Conservation (phyloP, 2,113 vertebrate genomes). For the Enhydra lutris region DNA sequence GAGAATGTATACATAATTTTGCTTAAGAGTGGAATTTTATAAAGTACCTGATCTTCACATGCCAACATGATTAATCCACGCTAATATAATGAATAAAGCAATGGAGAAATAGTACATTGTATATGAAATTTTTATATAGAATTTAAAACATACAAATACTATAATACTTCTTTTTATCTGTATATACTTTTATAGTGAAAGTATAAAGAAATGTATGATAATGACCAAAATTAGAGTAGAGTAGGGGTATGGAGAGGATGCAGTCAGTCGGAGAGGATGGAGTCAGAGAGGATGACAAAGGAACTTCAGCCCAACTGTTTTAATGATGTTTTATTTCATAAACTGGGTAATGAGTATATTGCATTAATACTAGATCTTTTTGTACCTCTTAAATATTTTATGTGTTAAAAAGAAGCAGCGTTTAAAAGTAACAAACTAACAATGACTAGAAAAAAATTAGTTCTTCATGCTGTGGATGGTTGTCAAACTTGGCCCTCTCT, state of each 20-base stretch:
- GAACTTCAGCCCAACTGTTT: not conserved
- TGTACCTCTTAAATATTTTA: not conserved
- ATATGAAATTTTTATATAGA: not conserved
- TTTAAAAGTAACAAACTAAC: not conserved
- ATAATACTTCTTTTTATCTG: not conserved
- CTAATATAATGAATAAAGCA: not conserved
- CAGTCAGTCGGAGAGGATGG: not conserved
- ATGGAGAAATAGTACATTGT: not conserved
- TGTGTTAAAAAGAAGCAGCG: conserved; percentile 13
- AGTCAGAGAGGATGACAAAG: not conserved
- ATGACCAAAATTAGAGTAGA: not conserved
- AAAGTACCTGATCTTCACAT: not conserved
- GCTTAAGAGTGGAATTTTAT: conserved; percentile 31
- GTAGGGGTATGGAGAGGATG: not conserved
- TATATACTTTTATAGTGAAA: not conserved
- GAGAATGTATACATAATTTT: conserved; percentile 7
- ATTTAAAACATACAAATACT: conserved; percentile 1
- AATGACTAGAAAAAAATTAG: not conserved
- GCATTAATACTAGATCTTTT: not conserved
- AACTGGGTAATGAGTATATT: not conserved
- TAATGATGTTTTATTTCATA: not conserved
- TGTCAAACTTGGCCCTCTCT: not conserved
- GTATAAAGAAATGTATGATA: not conserved
- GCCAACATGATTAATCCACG: conserved; percentile 13
- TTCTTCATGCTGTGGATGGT: not conserved